Percentiles rank a stretch among this genome's conserved stretches.
phyloP scores from a whole-genome alignment of 1,140 invertebrate genomes.

The Ceratina japonica region DNA sequence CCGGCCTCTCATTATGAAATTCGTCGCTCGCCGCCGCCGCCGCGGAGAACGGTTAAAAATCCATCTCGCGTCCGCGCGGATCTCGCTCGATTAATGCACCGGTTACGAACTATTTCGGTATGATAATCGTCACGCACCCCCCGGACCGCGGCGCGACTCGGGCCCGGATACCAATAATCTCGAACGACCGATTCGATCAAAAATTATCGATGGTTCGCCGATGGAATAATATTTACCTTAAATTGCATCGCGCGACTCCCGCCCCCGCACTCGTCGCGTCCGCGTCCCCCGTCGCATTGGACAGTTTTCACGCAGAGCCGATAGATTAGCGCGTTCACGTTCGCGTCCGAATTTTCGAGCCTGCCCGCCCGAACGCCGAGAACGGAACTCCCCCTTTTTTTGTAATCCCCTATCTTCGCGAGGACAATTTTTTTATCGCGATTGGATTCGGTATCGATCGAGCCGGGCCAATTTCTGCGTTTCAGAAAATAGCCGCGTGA shows the following conservation, averaged over 20 bases:
- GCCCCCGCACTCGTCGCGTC: no score
- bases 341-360: conserved; percentile 26
- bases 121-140: conserved; percentile 49
- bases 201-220: conserved; percentile 57
- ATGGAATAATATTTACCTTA: conserved; percentile 63
- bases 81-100: conserved; percentile 57
- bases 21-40: no score
- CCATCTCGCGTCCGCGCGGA: conserved; percentile 6
- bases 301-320: conserved; percentile 29
- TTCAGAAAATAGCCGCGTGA: no score
- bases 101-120: conserved; percentile 59
- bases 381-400: background rate
- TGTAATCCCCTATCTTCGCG: conserved; percentile 2
- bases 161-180: conserved; percentile 57
- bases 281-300: background rate
- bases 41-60: conserved; percentile 23
- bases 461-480: background rate
- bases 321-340: conserved; percentile 50
- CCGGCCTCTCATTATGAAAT: background rate
- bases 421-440: conserved; percentile 2
- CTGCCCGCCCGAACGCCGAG: background rate
- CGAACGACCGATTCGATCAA: conserved; percentile 61
- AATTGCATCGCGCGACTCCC: conserved; percentile 46
- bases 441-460: conserved; percentile 3
- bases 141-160: conserved; percentile 41